These are phyloP conservation scores for Nestor notabilis DNA, from an alignment of 2,113 vertebrate species.

Conservation along the genomic window DNA sequence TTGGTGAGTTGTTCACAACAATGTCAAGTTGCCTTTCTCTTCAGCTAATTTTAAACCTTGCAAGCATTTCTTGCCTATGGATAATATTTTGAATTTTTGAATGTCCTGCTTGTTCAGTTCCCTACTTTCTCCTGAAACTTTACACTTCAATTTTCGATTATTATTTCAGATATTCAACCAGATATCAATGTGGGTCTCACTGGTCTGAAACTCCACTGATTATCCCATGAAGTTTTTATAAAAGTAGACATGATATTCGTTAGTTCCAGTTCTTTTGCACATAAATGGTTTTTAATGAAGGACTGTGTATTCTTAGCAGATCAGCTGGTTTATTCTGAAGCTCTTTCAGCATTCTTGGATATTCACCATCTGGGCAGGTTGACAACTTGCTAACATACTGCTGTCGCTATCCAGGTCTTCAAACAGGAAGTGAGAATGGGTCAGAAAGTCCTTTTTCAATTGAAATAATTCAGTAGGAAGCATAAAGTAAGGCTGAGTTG, in stretches of 20 bases:
- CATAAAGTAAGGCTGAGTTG: constrained; percentile 28
- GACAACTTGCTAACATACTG: constrained; percentile 59
- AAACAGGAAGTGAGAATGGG: constrained; percentile 40
- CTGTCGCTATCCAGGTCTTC: constrained; percentile 40
- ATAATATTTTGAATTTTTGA: not conserved
- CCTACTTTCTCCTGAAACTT: not conserved
- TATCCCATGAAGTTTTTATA: not conserved
- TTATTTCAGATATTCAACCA: not conserved
- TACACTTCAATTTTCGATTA: not conserved
- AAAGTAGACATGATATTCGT: not conserved
- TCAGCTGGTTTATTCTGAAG: constrained; percentile 56
- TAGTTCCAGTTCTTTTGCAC: constrained; percentile 19
- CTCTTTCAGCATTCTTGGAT: constrained; percentile 64
- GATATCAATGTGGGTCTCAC: not conserved
- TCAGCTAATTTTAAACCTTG: not conserved
- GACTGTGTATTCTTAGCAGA: constrained; percentile 48
- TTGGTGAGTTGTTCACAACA: not conserved
- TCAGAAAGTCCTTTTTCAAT: constrained; percentile 61
- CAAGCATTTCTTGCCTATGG: not conserved
- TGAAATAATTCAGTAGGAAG: constrained; percentile 42
- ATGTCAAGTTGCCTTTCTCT: not conserved
- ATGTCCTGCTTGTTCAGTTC: not conserved
- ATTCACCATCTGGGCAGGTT: constrained; percentile 64
- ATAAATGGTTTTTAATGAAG: constrained; percentile 48
- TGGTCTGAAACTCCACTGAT: not conserved